phyloP scores from a whole-genome alignment of 2,797 vertebrate species.

The Taenioides sp. region DNA sequence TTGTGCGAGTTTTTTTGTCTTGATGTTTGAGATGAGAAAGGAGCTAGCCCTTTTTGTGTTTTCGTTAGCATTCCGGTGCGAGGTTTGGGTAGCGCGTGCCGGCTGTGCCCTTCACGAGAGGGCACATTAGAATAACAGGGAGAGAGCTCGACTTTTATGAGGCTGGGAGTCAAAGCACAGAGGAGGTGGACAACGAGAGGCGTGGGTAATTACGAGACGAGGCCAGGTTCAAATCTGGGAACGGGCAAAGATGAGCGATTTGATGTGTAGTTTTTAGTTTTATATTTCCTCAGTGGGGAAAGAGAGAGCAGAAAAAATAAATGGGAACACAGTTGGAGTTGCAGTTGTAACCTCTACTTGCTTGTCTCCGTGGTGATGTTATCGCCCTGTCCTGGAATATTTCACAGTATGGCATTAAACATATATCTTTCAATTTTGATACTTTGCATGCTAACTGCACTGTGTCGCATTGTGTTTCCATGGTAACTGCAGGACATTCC shows the following conservation, averaged over 20 bases:
- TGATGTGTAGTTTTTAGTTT: no score
- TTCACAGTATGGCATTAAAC: no score
- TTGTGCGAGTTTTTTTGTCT: constrained; percentile 9
- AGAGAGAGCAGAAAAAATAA: not conserved
- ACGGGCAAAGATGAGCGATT: not conserved
- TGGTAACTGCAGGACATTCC: no score
- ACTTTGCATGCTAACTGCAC: no score
- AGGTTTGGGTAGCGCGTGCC: constrained; percentile 37
- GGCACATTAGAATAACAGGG: constrained; percentile 49
- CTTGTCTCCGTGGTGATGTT: no score
- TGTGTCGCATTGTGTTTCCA: no score
- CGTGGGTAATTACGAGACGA: constrained; percentile 3
- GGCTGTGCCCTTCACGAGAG: constrained; percentile 43
- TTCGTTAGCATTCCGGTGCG: constrained; percentile 20
- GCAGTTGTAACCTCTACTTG: no score
- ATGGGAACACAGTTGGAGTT: not conserved
- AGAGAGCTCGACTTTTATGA: constrained; percentile 45
- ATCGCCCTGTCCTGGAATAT: no score
- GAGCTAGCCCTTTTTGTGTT: constrained; percentile 20
- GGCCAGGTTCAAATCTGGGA: constrained; percentile 14
- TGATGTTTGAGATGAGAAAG: constrained; percentile 24
- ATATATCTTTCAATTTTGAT: no score
- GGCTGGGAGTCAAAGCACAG: constrained; percentile 28
- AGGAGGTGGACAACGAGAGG: constrained; percentile 15
- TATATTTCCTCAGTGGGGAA: not conserved